Conservation (phyloP, 1,140 invertebrate species). For the Amphibalanus amphitrite region DNA sequence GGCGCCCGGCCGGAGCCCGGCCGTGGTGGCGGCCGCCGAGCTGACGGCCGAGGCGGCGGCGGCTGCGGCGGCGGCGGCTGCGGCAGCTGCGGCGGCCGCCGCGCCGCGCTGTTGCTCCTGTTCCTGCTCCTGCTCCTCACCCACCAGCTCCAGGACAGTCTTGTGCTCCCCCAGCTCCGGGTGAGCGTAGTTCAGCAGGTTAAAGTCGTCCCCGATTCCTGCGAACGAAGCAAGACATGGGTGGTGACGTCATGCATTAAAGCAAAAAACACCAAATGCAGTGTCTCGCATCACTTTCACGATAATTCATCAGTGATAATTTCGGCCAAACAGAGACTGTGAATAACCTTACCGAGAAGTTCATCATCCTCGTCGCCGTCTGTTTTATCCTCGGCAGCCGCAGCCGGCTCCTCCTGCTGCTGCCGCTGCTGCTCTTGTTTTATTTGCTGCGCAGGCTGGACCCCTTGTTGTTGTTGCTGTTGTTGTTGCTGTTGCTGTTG, state of each 20-base stretch:
- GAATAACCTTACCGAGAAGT: not conserved
- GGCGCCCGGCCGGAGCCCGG: not conserved
- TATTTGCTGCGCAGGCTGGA: not conserved
- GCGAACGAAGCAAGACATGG: constrained; percentile 17
- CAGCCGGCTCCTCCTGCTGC: constrained; percentile 29
- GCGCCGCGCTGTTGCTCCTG: constrained; percentile 27
- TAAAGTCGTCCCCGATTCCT: constrained; percentile 86
- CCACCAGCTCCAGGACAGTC: constrained; percentile 12
- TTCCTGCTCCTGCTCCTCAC: constrained; percentile 14
- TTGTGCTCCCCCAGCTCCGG: constrained; percentile 64
- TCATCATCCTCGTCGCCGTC: constrained; percentile 23
- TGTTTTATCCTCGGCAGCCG: constrained; percentile 30
- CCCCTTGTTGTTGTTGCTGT: not conserved
- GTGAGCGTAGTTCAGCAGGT: constrained; percentile 88
- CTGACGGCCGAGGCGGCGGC: not conserved
- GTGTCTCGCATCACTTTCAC: constrained; percentile 60
- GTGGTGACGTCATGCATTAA: constrained; percentile 38
- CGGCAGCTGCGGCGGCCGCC: constrained; percentile 35
- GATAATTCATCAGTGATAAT: constrained; percentile 50
- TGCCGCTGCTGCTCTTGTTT: constrained; percentile 1
- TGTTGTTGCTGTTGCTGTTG: constrained; percentile 10
- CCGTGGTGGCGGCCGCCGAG: not conserved
- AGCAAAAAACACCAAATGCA: constrained; percentile 33
- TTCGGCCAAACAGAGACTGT: too few relatives aligned
- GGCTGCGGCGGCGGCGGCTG: not conserved